phyloP scores from a whole-genome alignment of 2,888 invertebrate species.

The Blastobasis lacticolella region DNA sequence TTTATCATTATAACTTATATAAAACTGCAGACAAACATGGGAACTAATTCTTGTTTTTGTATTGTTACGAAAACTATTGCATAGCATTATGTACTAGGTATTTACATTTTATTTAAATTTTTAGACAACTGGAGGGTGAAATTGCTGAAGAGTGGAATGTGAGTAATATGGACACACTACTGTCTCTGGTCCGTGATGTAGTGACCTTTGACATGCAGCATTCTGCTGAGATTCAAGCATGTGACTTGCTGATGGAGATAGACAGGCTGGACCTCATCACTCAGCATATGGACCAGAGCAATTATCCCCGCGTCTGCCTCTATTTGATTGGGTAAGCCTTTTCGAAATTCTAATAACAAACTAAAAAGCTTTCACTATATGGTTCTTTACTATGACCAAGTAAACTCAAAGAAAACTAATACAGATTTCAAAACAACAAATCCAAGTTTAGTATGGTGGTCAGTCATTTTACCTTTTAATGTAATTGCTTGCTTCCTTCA shows the following conservation, averaged over 20 bases:
- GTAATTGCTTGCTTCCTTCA: no score
- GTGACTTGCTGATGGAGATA: slow-evolving; percentile 98
- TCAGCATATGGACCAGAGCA: slow-evolving; percentile 90
- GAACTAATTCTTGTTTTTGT: no score
- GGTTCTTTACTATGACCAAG: no score
- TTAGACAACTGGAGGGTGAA: slow-evolving; percentile 89
- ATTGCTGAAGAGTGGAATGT: slow-evolving; percentile 90
- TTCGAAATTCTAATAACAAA: not conserved
- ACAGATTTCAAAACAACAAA: no score
- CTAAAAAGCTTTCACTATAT: no score
- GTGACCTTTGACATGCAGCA: slow-evolving; percentile 96
- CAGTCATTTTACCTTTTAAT: no score
- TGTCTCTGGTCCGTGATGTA: slow-evolving; percentile 88
- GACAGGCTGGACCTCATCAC: slow-evolving; percentile 90
- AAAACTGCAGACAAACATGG: no score
- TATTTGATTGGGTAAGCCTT: slow-evolving; percentile 80
- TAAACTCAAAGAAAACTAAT: no score
- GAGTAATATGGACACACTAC: slow-evolving; percentile 74
- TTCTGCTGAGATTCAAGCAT: slow-evolving; percentile 99
- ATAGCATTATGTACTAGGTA: not conserved
- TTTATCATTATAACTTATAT: no score
- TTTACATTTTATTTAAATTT: slow-evolving; percentile 2
- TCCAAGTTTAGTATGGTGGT: no score
- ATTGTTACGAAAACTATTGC: no score
- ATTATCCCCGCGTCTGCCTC: slow-evolving; percentile 93